phyloP scores from a whole-genome alignment of 1,140 invertebrate species.

The Pseudomyrmex pallidus region DNA sequence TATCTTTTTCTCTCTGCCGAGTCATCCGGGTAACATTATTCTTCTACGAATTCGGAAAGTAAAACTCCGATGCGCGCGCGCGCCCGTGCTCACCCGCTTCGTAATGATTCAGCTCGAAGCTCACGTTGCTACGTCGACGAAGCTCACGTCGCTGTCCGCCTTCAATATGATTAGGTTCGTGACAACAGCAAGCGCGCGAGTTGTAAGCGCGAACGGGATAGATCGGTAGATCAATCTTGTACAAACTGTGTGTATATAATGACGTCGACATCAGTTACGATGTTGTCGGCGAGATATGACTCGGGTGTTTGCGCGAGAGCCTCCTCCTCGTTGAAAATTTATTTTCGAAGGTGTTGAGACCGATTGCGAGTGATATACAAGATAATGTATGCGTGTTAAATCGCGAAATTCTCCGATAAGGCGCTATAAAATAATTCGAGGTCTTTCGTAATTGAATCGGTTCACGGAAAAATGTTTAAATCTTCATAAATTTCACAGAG shows the following conservation, averaged over 20 bases:
- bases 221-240: conserved; percentile 37
- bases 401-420: background rate
- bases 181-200: conserved; percentile 36
- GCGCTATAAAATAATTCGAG: background rate
- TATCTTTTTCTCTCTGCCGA: conserved; percentile 55
- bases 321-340: background rate
- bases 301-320: background rate
- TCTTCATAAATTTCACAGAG: background rate
- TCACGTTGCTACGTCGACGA: conserved; percentile 20
- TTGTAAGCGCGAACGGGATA: conserved; percentile 20
- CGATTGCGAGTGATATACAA: background rate
- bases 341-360: background rate
- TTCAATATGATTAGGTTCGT: conserved; percentile 43
- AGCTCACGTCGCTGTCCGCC: conserved; percentile 53
- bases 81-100: background rate
- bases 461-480: background rate
- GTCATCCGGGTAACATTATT: conserved; percentile 72
- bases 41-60: conserved; percentile 73
- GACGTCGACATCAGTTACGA: conserved; percentile 39
- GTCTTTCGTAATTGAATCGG: background rate
- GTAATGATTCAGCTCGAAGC: conserved; percentile 49
- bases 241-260: conserved; percentile 43
- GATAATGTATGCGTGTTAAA: background rate
- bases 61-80: conserved; percentile 26
- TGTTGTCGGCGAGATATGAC: conserved; percentile 36